A percentile compares a stretch with the other conserved stretches of the same genome.
These are phyloP conservation scores for Epizoanthus ramosus DNA, from an alignment of 92 coral and sea anemone species.

Conservation along the genomic window DNA sequence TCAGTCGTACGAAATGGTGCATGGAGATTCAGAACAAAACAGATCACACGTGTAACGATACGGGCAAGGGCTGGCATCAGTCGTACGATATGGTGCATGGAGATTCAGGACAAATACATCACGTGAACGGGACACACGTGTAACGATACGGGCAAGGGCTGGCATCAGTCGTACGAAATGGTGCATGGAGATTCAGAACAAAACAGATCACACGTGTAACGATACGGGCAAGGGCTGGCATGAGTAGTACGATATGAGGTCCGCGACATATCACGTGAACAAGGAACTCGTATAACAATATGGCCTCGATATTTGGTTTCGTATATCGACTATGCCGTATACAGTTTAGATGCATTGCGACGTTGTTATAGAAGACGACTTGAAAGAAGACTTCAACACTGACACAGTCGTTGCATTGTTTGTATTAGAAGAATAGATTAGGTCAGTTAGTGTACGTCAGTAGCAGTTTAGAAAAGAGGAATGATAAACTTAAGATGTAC, in stretches of 20 bases:
- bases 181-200: neutral
- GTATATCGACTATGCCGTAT: too few species aligned
- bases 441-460: too few species aligned
- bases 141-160: neutral
- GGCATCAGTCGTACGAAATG: neutral
- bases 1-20: neutral
- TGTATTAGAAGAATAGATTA: too few species aligned
- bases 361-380: too few species aligned
- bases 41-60: too few species aligned
- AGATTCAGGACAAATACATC: constrained; percentile 69
- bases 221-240: constrained; percentile 87
- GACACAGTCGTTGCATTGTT: too few species aligned
- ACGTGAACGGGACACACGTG: constrained; percentile 85
- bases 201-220: too few species aligned
- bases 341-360: too few species aligned
- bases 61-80: constrained; percentile 87
- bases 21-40: neutral
- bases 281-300: constrained; percentile 55
- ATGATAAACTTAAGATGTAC: too few species aligned
- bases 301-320: too few species aligned
- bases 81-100: constrained; percentile 53
- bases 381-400: too few species aligned
- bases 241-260: constrained; percentile 54
- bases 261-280: neutral
- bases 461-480: too few species aligned